A percentile compares a stretch with the other conserved stretches of the same genome.
phyloP scores from a whole-genome alignment of 1,140 invertebrate species.

The Sycophila sp. region DNA sequence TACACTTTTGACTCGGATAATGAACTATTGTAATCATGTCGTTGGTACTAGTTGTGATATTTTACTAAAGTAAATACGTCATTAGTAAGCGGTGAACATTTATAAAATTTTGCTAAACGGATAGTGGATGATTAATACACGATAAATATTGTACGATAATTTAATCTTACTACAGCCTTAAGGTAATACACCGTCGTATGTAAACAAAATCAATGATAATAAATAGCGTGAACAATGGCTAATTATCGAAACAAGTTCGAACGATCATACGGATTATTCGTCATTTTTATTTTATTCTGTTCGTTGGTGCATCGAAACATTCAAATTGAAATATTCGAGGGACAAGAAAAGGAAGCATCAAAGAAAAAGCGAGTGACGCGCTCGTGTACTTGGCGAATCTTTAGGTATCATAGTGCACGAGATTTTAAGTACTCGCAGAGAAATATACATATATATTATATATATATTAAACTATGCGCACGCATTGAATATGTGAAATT shows the following conservation, averaged over 20 bases:
- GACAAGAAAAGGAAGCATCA: neutral
- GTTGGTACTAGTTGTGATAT: constrained; percentile 67
- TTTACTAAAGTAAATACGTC: constrained; percentile 54
- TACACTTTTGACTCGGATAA: constrained; percentile 45
- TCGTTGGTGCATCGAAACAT: neutral
- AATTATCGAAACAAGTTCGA: too few relatives aligned
- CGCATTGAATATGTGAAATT: constrained; percentile 36
- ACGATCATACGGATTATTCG: too few relatives aligned
- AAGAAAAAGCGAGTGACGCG: neutral
- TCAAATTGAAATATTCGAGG: neutral
- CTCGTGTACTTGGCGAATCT: neutral
- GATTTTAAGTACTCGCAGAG: constrained; percentile 7
- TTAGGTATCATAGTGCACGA: neutral
- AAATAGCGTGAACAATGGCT: neutral
- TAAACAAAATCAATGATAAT: neutral
- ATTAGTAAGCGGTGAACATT: constrained; percentile 47
- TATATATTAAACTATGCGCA: constrained; percentile 7
- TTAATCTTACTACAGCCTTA: constrained; percentile 39
- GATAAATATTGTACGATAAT: constrained; percentile 33
- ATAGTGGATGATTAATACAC: constrained; percentile 20
- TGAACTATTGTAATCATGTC: constrained; percentile 57
- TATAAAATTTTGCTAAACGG: constrained; percentile 43
- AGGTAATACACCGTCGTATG: constrained; percentile 20
- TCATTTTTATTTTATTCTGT: neutral
- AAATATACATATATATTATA: constrained; percentile 1